These are phyloP conservation scores for Helogale parvula DNA, from an alignment of 2,113 vertebrate genomes.

Conservation along the genomic window DNA sequence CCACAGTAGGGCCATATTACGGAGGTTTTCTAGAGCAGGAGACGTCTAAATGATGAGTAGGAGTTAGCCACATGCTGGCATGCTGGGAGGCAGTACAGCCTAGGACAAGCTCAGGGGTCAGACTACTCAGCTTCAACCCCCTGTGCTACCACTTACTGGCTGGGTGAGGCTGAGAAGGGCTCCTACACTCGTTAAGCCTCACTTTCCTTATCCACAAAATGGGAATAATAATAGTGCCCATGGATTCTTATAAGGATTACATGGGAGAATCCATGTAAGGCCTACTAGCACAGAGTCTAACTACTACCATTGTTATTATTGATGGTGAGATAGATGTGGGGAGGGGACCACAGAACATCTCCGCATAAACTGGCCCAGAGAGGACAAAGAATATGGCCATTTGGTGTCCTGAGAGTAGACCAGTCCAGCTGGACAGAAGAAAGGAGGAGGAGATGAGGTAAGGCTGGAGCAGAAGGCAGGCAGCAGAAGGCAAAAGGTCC, in stretches of 20 bases:
- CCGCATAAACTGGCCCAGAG: not conserved
- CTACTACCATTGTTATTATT: not conserved
- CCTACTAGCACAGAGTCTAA: not conserved
- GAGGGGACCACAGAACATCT: constrained; percentile 1
- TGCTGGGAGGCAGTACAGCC: not conserved
- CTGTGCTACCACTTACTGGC: not conserved
- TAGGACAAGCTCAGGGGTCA: not conserved
- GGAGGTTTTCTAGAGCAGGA: not conserved
- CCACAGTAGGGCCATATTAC: not conserved
- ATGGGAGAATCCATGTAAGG: not conserved
- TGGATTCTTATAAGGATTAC: not conserved
- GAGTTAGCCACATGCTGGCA: not conserved
- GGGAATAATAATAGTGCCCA: not conserved
- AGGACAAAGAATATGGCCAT: not conserved
- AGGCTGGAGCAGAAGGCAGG: not conserved
- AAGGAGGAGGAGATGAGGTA: not conserved
- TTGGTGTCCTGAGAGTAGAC: not conserved
- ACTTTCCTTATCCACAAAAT: not conserved
- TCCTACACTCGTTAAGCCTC: not conserved
- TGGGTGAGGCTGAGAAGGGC: not conserved
- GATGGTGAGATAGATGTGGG: not conserved
- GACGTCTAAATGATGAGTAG: not conserved
- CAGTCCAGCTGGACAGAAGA: not conserved
- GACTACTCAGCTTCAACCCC: not conserved
- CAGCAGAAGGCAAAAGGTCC: not conserved